These are phyloP conservation scores for Xestobium rufovillosum DNA, from an alignment of 2,888 invertebrate species.

Conservation along the genomic window DNA sequence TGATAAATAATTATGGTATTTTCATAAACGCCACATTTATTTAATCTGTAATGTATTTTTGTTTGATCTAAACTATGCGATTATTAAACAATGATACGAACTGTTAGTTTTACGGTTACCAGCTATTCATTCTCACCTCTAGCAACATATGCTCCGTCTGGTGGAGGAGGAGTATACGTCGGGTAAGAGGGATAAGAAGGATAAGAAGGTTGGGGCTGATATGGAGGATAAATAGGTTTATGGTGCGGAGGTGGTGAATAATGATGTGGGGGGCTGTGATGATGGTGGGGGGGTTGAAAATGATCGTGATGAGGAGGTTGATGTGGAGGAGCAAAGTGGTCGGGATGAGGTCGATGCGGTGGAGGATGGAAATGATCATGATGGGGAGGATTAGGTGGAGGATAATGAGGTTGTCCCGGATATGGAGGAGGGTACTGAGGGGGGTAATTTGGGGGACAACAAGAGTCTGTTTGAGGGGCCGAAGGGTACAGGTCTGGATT, in stretches of 20 bases:
- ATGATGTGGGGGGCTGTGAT: background rate
- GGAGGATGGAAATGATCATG: slow-evolving; percentile 1
- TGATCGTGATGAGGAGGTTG: too few species aligned
- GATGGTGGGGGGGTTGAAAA: too few species aligned
- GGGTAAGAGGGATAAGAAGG: background rate
- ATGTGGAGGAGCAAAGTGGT: too few species aligned
- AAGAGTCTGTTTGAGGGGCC: background rate
- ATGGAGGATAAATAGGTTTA: background rate
- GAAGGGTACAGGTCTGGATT: slow-evolving; percentile 2
- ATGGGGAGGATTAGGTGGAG: background rate
- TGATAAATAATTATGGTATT: too few species aligned
- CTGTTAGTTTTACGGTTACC: too few species aligned
- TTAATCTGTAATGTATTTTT: too few species aligned
- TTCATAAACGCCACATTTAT: too few species aligned
- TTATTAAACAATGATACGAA: too few species aligned
- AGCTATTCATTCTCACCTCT: too few species aligned
- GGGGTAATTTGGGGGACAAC: background rate
- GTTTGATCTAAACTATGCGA: too few species aligned
- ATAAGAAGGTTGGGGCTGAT: background rate
- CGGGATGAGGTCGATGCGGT: background rate
- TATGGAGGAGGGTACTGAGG: background rate
- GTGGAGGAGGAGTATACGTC: background rate
- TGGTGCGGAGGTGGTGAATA: background rate
- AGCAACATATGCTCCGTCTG: background rate
- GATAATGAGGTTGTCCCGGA: background rate